Evolutionary conservation across 2,888 invertebrate species (phyloP).

Genomic region (Acronicta alni): DNA sequence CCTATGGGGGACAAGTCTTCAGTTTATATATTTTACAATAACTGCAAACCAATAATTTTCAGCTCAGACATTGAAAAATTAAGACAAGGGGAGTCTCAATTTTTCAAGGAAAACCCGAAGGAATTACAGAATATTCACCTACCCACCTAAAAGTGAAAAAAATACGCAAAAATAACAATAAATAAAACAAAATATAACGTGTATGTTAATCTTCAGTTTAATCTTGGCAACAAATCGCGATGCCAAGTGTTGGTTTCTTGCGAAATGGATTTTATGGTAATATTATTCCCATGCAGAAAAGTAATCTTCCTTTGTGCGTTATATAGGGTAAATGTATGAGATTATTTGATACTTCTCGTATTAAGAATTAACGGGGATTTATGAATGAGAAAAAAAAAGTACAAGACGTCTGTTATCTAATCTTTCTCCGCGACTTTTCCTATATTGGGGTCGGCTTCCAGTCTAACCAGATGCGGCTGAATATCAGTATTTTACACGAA

Average conservation of each 20-base stretch:
- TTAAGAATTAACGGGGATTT: slow-evolving; percentile 49
- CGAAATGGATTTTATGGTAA: slow-evolving; percentile 78
- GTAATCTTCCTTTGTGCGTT: slow-evolving; percentile 65
- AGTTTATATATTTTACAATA: neutral
- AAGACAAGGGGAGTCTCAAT: slow-evolving; percentile 11
- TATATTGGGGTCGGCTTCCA: no score
- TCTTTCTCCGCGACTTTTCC: no score
- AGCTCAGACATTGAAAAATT: slow-evolving; percentile 52
- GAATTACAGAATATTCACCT: slow-evolving; percentile 32
- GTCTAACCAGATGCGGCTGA: no score
- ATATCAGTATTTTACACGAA: no score
- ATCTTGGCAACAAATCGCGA: slow-evolving; percentile 82
- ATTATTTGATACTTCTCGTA: slow-evolving; percentile 61
- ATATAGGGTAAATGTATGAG: slow-evolving; percentile 69
- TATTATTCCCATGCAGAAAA: slow-evolving; percentile 75
- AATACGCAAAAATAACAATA: slow-evolving; percentile 48
- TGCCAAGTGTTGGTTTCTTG: slow-evolving; percentile 63
- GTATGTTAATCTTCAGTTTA: slow-evolving; percentile 75
- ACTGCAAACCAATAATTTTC: slow-evolving; percentile 37
- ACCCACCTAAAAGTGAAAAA: slow-evolving; percentile 18
- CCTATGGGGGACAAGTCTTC: no score
- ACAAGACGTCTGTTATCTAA: no score
- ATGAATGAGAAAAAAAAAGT: slow-evolving; percentile 14
- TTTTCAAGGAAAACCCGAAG: slow-evolving; percentile 4
- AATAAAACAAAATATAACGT: slow-evolving; percentile 60